Evolutionary conservation across 1,140 invertebrate species (phyloP).

Genomic region (Brachionus koreanus): DNA sequence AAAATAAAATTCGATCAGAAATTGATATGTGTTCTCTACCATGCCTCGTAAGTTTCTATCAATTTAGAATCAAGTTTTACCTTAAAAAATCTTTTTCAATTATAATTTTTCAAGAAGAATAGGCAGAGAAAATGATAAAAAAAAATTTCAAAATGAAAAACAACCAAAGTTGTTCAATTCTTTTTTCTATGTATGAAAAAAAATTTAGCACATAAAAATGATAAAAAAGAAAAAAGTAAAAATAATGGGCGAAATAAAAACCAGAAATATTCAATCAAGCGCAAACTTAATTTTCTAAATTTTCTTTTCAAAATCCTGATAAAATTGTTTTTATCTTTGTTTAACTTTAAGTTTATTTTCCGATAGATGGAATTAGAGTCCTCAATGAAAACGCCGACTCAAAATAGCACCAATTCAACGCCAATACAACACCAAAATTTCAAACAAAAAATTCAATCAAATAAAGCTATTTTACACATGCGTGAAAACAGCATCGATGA

Average conservation of each 20-base stretch:
- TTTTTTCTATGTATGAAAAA: not conserved
- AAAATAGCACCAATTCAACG: not conserved
- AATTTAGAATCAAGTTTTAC: not conserved
- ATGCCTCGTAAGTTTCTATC: not conserved
- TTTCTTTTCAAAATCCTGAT: not conserved
- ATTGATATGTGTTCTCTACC: not conserved
- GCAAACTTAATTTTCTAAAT: not conserved
- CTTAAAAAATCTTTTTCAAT: not conserved
- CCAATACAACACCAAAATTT: constrained; percentile 22
- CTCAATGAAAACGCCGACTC: not conserved
- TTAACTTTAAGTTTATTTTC: not conserved
- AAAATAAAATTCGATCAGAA: not conserved
- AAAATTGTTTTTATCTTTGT: not conserved
- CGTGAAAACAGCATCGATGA: constrained; percentile 41
- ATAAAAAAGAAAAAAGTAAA: not conserved
- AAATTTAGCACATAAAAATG: not conserved
- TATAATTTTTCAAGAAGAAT: constrained; percentile 20
- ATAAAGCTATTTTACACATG: constrained; percentile 19
- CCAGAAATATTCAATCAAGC: constrained; percentile 10
- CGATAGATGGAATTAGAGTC: constrained; percentile 22
- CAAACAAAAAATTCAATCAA: not conserved
- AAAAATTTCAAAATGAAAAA: not conserved
- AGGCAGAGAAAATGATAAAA: not conserved
- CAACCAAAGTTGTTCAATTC: not conserved
- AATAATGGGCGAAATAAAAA: not conserved